Percentiles rank a stretch among this genome's conserved stretches.
phyloP scores from a whole-genome alignment of 2,113 vertebrate species.

The Reinhardtius hippoglossoides region DNA sequence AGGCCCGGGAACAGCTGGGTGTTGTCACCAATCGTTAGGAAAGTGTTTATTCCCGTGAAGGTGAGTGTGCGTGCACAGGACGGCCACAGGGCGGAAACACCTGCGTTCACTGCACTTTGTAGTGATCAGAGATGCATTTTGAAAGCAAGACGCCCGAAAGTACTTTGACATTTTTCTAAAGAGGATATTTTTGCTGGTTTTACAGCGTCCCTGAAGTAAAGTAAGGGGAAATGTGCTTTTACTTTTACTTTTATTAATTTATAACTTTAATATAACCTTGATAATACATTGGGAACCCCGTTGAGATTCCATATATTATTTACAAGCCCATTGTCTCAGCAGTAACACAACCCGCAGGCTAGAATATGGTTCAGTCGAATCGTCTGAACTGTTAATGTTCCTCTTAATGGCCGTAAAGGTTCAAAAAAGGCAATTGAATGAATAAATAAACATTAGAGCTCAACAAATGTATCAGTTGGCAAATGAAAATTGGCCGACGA shows the following conservation, averaged over 20 bases:
- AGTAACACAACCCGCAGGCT: not conserved
- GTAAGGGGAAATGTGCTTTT: not conserved
- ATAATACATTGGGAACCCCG: not conserved
- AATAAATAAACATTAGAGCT: not conserved
- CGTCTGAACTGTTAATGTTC: not conserved
- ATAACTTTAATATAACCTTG: not conserved
- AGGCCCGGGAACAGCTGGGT: constrained; percentile 41
- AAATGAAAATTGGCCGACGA: too few relatives aligned
- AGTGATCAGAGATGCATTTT: not conserved
- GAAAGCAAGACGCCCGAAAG: not conserved
- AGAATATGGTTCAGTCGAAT: too few relatives aligned
- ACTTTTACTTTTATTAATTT: not conserved
- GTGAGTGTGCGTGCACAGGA: constrained; percentile 10
- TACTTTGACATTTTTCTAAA: not conserved
- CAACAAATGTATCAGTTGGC: not conserved
- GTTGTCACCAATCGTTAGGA: constrained; percentile 46
- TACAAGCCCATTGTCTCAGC: not conserved
- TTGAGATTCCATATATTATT: not conserved
- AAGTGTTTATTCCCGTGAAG: constrained; percentile 32
- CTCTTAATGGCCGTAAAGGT: not conserved
- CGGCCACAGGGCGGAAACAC: constrained; percentile 30
- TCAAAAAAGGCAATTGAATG: not conserved
- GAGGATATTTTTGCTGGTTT: not conserved
- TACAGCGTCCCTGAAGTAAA: not conserved
- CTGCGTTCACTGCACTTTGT: constrained; percentile 10